Evolutionary conservation across 2,888 invertebrate species (phyloP), one percentile per base, ranked within the genome.

Genomic region (Hirtodrosophila duncani): DNA sequence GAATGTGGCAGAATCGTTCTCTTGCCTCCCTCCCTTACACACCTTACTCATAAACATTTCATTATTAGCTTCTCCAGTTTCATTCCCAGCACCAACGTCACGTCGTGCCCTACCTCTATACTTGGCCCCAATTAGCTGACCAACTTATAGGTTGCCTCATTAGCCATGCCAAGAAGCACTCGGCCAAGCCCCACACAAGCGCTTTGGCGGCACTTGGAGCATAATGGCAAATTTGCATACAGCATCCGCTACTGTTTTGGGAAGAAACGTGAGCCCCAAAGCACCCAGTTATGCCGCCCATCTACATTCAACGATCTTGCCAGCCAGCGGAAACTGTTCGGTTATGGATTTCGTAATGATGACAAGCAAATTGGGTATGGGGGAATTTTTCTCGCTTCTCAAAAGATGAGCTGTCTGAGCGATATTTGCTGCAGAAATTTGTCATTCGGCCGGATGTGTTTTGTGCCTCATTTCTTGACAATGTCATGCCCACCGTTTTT

Each of bases 231-330:
- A 79, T 78, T 81, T 71, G 79, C 81, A 81, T 81, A 77, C 75
- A 81, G 81, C 77, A 77, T 77, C 77, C 77, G 81, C 77, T 77
- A 81, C 77, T 81, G 77, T 78, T 61, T 67, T 43, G 37, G 31
- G 20, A 39, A 14, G 33, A 33, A 46, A 77, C 80, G 80, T 80
- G 80, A 77, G 71, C 62, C 53, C 62, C 51, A 13, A 33, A 29
- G 31, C n/a, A n/a, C n/a, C n/a, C n/a, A n/a, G 30, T 24, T 17
- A 18, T 39, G 37, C 29, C 23, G 27, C 23, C 36, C 24, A 42
- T 21, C 33, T 21, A 41, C 42, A 63, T 52, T 62, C 21, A 56
- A 41, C 30, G 48, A 23, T 27, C 50, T 62, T 61, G 51, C 26
- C 20, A 30, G 60, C 56, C 37, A 67, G 65, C 75, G 79, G 79